Percentiles rank a stretch among this genome's conserved stretches.
These are phyloP conservation scores for Papilio polyxenes DNA, from an alignment of 1,140 invertebrate genomes.

Conservation along the genomic window DNA sequence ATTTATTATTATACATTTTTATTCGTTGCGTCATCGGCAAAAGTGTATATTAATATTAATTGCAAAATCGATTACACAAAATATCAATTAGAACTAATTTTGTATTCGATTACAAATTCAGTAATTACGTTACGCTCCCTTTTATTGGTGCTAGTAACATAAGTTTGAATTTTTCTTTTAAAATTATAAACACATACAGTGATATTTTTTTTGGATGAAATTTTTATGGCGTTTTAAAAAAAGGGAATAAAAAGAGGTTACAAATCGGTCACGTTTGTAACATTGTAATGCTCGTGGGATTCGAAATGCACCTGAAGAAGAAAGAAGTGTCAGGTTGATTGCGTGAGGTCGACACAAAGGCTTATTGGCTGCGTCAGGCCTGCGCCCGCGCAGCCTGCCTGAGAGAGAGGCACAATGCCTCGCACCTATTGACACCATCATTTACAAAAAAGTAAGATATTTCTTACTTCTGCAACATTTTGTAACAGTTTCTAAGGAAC, in stretches of 20 bases:
- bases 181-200: too few species aligned
- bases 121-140: neutral
- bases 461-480: neutral
- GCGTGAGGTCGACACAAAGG: constrained; percentile 62
- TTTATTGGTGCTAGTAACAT: neutral
- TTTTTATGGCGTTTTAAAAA: too few species aligned
- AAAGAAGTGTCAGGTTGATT: constrained; percentile 59
- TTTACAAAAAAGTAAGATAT: constrained; percentile 18
- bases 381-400: constrained; percentile 45
- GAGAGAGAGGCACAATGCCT: constrained; percentile 64
- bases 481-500: neutral
- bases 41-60: neutral
- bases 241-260: constrained; percentile 21
- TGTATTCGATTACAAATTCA: neutral
- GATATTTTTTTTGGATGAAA: too few species aligned
- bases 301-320: constrained; percentile 55
- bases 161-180: neutral
- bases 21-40: constrained; percentile 24
- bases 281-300: constrained; percentile 43
- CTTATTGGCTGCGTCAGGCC: constrained; percentile 45
- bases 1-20: constrained; percentile 13
- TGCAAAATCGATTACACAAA: neutral
- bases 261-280: constrained; percentile 40
- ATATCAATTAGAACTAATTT: constrained; percentile 3
- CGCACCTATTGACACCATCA: constrained; percentile 35